phyloP scores from a whole-genome alignment of 2,113 vertebrate genomes.

The Sylvia atricapilla region DNA sequence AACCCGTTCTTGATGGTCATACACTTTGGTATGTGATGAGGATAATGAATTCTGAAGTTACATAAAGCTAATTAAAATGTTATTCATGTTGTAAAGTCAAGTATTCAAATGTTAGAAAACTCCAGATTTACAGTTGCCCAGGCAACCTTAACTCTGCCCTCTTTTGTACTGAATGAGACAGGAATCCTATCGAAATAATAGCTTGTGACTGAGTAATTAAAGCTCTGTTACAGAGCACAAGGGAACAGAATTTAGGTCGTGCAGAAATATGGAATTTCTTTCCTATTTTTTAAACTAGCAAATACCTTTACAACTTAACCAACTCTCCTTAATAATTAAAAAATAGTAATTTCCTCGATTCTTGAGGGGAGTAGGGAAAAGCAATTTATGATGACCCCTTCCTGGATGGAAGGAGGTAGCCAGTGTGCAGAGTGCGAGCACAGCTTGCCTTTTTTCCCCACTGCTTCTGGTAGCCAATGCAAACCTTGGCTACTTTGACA shows the following conservation, averaged over 20 bases:
- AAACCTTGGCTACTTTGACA: neutral
- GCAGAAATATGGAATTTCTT: neutral
- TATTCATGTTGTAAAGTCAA: constrained; percentile 10
- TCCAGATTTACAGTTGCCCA: constrained; percentile 42
- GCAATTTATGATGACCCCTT: neutral
- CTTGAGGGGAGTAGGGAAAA: neutral
- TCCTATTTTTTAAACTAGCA: neutral
- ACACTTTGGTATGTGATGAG: neutral
- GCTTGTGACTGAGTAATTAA: constrained; percentile 43
- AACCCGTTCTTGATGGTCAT: neutral
- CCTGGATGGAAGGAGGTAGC: neutral
- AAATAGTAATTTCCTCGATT: neutral
- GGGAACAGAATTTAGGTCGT: neutral
- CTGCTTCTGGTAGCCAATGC: neutral
- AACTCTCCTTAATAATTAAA: neutral
- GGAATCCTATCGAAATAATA: constrained; percentile 11
- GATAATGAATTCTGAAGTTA: constrained; percentile 22
- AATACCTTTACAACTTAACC: neutral
- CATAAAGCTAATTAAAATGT: constrained; percentile 13
- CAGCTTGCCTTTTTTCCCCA: neutral
- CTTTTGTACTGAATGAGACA: constrained; percentile 35
- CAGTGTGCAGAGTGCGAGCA: neutral
- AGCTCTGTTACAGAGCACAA: constrained; percentile 16
- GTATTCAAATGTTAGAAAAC: constrained; percentile 30
- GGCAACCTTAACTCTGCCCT: constrained; percentile 53